Percentiles rank a stretch among this genome's conserved stretches.
Conservation (phyloP, 2,888 invertebrate genomes). For the Dryadula phaetusa region DNA sequence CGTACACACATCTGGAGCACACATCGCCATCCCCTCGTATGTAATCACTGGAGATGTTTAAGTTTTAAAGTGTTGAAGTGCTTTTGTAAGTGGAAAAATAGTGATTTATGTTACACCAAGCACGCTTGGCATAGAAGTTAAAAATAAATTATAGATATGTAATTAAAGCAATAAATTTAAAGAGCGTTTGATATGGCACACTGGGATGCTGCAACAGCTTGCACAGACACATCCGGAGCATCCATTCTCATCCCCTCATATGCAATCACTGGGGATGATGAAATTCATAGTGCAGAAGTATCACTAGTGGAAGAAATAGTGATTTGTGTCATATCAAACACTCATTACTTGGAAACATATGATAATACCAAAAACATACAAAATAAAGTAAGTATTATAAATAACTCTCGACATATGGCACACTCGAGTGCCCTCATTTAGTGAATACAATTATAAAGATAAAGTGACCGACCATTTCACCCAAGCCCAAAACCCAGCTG, state of each 20-base stretch:
- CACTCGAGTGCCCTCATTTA: too few relatives aligned
- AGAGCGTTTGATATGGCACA: background rate
- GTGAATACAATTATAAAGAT: background rate
- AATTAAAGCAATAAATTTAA: background rate
- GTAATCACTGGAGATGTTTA: background rate
- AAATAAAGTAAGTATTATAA: background rate
- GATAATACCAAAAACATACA: background rate
- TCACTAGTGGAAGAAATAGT: background rate
- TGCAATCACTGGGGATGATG: background rate
- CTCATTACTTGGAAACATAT: background rate
- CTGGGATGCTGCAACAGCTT: slow-evolving; percentile 1
- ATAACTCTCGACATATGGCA: slow-evolving; percentile 6
- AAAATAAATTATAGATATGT: background rate
- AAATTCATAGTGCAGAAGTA: background rate
- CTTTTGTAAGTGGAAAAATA: background rate
- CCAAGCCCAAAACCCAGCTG: background rate
- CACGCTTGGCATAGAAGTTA: background rate
- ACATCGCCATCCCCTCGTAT: background rate
- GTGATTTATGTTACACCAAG: background rate
- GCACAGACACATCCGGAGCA: background rate
- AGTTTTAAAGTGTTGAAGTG: background rate
- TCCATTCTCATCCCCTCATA: background rate
- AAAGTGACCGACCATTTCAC: background rate
- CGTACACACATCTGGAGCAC: background rate
- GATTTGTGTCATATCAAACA: background rate